phyloP scores from a whole-genome alignment of 2,888 invertebrate genomes.

The Odiellus spinosus region DNA sequence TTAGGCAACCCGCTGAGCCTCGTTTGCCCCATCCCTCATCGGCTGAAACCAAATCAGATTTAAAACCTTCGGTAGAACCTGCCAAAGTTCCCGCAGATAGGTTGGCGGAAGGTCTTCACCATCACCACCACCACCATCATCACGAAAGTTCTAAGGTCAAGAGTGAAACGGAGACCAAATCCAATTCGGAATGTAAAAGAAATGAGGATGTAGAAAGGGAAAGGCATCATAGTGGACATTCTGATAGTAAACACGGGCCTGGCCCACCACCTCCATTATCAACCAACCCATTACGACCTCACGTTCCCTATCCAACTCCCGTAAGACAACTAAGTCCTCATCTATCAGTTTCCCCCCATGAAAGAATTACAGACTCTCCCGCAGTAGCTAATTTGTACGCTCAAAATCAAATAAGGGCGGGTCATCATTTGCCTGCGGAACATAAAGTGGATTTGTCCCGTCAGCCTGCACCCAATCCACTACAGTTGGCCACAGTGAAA shows the following conservation, averaged over 20 bases:
- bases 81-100: slow-evolving; percentile 9
- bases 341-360: slow-evolving; percentile 17
- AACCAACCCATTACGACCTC: slow-evolving; percentile 10
- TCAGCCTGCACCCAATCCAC: neutral
- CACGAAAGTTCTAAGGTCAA: slow-evolving; percentile 4
- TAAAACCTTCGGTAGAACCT: slow-evolving; percentile 9
- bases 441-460: slow-evolving; percentile 7
- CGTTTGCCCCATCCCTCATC: slow-evolving; percentile 5
- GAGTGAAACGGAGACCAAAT: slow-evolving; percentile 7
- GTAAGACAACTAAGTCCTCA: slow-evolving; percentile 19
- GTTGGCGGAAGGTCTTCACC: slow-evolving; percentile 3
- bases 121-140: neutral
- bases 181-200: slow-evolving; percentile 8
- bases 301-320: slow-evolving; percentile 15
- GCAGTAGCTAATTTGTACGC: slow-evolving; percentile 31
- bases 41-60: slow-evolving; percentile 14
- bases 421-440: slow-evolving; percentile 8
- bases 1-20: slow-evolving; percentile 13
- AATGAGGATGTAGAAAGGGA: slow-evolving; percentile 6
- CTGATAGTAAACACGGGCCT: slow-evolving; percentile 2
- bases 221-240: slow-evolving; percentile 6
- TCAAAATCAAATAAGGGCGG: slow-evolving; percentile 8
- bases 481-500: slow-evolving; percentile 4
- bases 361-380: slow-evolving; percentile 17
- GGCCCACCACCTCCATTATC: slow-evolving; percentile 12